Evolutionary conservation across 2,888 invertebrate genomes (phyloP), one percentile per base, ranked within the genome.

Genomic region (Dynastes tityus): DNA sequence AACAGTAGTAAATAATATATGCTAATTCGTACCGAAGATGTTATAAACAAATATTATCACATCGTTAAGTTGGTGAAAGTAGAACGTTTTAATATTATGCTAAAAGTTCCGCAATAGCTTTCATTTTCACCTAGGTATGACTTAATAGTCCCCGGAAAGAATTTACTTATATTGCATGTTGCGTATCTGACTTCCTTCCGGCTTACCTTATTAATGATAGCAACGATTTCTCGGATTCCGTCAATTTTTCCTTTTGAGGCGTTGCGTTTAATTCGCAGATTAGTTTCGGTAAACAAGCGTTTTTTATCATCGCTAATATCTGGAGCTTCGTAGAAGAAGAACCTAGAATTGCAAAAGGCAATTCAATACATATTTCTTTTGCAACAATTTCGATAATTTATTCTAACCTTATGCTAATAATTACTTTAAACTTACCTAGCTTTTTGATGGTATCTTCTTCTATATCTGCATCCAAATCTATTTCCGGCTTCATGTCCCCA

Each of bases 191-290:
- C 22, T 55, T 65, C 68, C 53, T 77, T 77, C 67, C 49, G 67
- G 73, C 85, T 88, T 89, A 92, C 93, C 91, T 91, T 82, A 93
- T 91, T 78, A 93, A 88, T 81, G 91, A 90, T 77, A 93, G 88
- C 49, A 93, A 88, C 5, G 91, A 90, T 84, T 90, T 91, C 85
- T 93, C 93, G 81, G 92, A 91, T 77, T 92, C 92, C 51, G 91
- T 91, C 70, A 93, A 87, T 81, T 91, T 91, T 79, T 92, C 91
- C 82, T 91, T 91, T 82, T 91, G 89, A 27, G 91, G 90, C 27
- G 91, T 90, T 16, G 93, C 92, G 80, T 92, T 92, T 84, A 93
- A 86, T 86, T 93, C 93, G 85, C 93, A 93, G 79, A 93, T 92
- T 81, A 93, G 88, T 87, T 93, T 93, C 3, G 93, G 93, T 76